Evolutionary conservation across 2,888 invertebrate genomes (phyloP).

Genomic region (Terebella lapidaria): DNA sequence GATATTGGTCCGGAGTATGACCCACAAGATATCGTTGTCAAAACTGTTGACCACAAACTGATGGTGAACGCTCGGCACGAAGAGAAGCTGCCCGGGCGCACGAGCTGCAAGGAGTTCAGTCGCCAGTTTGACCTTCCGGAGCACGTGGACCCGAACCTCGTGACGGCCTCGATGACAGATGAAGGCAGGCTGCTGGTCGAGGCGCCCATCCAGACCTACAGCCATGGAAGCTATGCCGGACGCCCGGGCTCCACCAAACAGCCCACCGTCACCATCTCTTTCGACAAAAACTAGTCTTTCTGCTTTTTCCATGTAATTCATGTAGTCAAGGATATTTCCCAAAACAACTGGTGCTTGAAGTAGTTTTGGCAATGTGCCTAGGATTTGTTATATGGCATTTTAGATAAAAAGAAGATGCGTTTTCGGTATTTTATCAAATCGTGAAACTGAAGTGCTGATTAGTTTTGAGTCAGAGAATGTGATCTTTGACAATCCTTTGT

Average conservation of each 20-base stretch:
- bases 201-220: conserved; percentile 38
- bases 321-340: too few relatives aligned
- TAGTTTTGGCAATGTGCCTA: too few relatives aligned
- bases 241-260: conserved; percentile 17
- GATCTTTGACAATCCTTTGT: too few relatives aligned
- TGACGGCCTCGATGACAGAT: conserved; percentile 48
- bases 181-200: conserved; percentile 49
- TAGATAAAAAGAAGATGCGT: too few relatives aligned
- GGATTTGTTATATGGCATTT: too few relatives aligned
- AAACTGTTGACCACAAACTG: conserved; percentile 49
- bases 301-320: too few relatives aligned
- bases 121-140: conserved; percentile 52
- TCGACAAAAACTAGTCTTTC: too few relatives aligned
- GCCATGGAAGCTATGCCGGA: conserved; percentile 18
- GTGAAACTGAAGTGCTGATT: too few relatives aligned
- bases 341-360: too few relatives aligned
- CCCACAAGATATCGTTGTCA: conserved; percentile 49
- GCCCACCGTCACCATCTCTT: conserved; percentile 16
- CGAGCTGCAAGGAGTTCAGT: conserved; percentile 50
- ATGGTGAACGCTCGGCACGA: conserved; percentile 49
- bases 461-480: too few relatives aligned
- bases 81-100: conserved; percentile 42
- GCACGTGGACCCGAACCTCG: conserved; percentile 45
- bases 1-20: conserved; percentile 41
- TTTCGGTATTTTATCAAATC: too few relatives aligned